Base-by-base conservation (phyloP, 2,797 vertebrate species). In the Acrossocheilus fasciatus region DNA sequence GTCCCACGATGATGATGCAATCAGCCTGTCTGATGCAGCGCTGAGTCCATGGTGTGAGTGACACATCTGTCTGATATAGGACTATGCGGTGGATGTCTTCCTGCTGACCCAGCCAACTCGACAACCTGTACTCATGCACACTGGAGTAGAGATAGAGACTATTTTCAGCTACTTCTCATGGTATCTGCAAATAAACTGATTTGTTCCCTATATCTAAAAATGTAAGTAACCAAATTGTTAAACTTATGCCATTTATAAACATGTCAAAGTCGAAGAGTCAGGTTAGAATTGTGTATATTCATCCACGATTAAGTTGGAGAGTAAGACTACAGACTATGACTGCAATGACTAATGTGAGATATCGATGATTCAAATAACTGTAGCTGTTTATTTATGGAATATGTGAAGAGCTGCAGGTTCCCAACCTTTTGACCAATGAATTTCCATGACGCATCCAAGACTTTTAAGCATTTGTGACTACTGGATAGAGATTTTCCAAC, bases 101-200 rank as follows among this genome's bases (percentile, higher is more conserved):
- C 93, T 99, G 98, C 92, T 99, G 98, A 2, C 97, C 98, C 70
- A 98, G 93, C 98, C 98, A 99, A 91, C 97, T 98, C 20, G 96
- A 98, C 64, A 99, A 94, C 1, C 98, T 96, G 92, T 99, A 98
- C 90, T 98, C 97, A 0, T 98, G 98, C 87, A 97, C 92, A 43
- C 98, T 95, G 92, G 45, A 84, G n/a, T 79, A 23, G 4, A 34
- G 57, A 45, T 2, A 54, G 9, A 20, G n/a, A 54, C 17, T 43
- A 77, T 62, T 41, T 12, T 76, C 11, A 74, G 43, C 18, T 59
- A 47, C 26, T 47, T 80, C 39, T 26, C 50, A 57, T 57, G 34
- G 75, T 23, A 54, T 57, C 20, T 79, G 14, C 54, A 47, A 66
- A 66, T 47, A 34, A 66, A 18, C 6, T 47, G 59, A 47, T 64